Evolutionary conservation across 1,140 invertebrate genomes (phyloP), one percentile per base, ranked within the genome.

Genomic region (Himalopsyche phryganea): DNA sequence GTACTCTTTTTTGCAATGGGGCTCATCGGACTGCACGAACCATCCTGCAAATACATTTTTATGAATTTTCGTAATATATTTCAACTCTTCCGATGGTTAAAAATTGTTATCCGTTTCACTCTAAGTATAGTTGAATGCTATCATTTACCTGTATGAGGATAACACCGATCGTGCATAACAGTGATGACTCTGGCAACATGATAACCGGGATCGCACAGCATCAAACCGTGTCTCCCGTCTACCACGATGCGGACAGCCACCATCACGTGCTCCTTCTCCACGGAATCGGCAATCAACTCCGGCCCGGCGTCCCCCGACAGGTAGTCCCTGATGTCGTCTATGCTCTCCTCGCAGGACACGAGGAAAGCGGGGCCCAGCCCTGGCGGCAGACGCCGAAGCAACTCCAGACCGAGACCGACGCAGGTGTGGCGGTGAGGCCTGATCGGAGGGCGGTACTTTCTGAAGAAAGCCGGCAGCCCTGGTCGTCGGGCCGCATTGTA

Each of bases 211-310:
- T 95, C 92, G 13, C 92, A 81, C 2, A 95, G 79, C 70, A 94
- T 73, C 14, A 91, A 77, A 9, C 91, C 92, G 0, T 72, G 70
- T 32, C 92, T 81, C 11, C 83, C 87, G 15, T 81, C 83, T 32
- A 94, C 83, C 50, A 80, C 68, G 45, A 96, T 80, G 63, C 85
- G 85, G 65, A 93, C 74, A 54, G 88, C 89, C 11, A 92, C 85
- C 70, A 94, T 78, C 18, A 93, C 90, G 70, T 96, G 93, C 72
- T 96, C 93, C 75, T 94, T 94, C 67, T 93, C 90, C 1, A 87
- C 81, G 40, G 79, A 83, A 36, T 85, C 83, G 38, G 78, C 73
- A 32, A 83, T 79, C 7, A 81, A 80, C 54, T 80, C 80, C 6
- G 83, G 75, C 10, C 69, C 66, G 44, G 77, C 75, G 1, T 76